Percentiles rank a stretch among this genome's conserved stretches.
These are phyloP conservation scores for Aix galericulata DNA, from an alignment of 2,113 vertebrate genomes.

Conservation along the genomic window DNA sequence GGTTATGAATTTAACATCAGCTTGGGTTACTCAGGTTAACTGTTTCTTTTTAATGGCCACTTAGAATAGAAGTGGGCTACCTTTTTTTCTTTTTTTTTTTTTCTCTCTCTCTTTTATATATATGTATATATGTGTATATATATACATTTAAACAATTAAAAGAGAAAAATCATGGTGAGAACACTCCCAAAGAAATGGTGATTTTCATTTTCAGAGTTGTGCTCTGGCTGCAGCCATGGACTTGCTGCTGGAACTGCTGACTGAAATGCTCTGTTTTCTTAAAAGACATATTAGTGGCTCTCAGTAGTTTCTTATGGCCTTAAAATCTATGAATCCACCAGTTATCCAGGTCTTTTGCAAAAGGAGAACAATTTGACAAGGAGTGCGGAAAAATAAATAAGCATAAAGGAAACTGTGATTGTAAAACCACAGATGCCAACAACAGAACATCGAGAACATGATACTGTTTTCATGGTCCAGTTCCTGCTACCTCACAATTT, in stretches of 20 bases:
- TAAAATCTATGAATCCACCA: background rate
- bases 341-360: background rate
- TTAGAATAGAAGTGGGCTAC: background rate
- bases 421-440: background rate
- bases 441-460: background rate
- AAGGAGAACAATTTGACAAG: background rate
- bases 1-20: background rate
- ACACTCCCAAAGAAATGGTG: background rate
- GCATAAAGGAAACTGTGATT: background rate
- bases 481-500: background rate
- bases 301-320: background rate
- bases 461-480: background rate
- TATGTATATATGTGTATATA: too few species aligned
- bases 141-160: background rate
- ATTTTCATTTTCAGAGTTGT: background rate
- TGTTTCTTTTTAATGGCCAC: background rate
- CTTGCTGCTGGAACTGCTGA: background rate
- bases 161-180: background rate
- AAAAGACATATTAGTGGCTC: background rate
- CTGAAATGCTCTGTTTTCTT: background rate
- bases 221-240: background rate
- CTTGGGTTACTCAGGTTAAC: background rate
- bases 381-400: background rate
- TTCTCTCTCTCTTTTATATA: too few species aligned
- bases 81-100: too few species aligned